Evolutionary conservation across 2,113 vertebrate species (phyloP).

Genomic region (Platysternon megacephalum): DNA sequence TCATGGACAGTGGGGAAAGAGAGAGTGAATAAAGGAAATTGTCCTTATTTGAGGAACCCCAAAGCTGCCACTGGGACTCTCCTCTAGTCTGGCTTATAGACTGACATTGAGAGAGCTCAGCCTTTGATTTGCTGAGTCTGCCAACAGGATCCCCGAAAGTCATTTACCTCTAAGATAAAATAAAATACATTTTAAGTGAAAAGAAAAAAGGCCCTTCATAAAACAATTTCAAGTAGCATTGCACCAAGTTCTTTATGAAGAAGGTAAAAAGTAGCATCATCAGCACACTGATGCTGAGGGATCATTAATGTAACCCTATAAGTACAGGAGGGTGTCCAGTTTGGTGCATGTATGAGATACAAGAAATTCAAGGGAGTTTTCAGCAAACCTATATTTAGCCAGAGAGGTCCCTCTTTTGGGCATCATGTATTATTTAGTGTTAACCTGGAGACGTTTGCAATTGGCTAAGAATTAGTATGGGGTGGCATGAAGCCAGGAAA

Average conservation of each 20-base stretch:
- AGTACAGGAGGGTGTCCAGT: neutral
- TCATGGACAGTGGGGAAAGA: neutral
- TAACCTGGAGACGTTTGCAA: neutral
- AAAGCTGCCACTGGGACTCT: neutral
- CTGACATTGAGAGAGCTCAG: neutral
- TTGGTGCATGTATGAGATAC: neutral
- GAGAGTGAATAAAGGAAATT: neutral
- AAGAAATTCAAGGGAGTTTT: neutral
- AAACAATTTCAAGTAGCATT: neutral
- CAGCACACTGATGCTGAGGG: neutral
- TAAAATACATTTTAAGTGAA: neutral
- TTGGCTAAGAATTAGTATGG: neutral
- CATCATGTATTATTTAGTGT: neutral
- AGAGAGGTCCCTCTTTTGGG: neutral
- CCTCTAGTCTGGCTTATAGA: neutral
- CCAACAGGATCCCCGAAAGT: neutral
- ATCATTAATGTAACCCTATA: neutral
- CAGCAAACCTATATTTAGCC: neutral
- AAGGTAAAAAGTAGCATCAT: neutral
- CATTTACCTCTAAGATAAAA: neutral
- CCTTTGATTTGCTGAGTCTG: neutral
- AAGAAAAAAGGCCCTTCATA: neutral
- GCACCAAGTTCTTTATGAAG: neutral
- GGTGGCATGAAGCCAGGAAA: neutral
- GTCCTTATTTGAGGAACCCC: neutral